phyloP scores from a whole-genome alignment of 2,888 invertebrate genomes.

The Azorinus chamasolen region DNA sequence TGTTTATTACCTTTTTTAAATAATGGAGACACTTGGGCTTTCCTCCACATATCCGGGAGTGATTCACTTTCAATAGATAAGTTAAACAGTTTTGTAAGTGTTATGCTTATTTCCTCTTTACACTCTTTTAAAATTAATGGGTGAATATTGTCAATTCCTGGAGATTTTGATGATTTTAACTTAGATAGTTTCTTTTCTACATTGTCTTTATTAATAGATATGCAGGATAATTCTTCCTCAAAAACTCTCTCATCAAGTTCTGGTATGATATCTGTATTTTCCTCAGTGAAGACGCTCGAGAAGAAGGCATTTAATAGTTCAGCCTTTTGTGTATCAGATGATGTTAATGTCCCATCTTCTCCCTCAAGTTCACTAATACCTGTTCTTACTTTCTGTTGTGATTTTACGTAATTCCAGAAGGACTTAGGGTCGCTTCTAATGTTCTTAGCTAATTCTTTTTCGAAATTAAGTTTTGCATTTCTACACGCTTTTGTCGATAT shows the following conservation, averaged over 20 bases:
- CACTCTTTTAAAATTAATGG: conserved; percentile 4
- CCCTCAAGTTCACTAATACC: conserved; percentile 11
- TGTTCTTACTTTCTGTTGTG: conserved; percentile 2
- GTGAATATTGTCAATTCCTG: conserved; percentile 8
- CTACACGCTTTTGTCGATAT: conserved; percentile 15
- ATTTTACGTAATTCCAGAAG: conserved; percentile 21
- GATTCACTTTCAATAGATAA: neutral
- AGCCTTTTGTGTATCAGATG: conserved; percentile 14
- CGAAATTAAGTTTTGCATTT: conserved; percentile 16
- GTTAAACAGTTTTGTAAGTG: conserved; percentile 3
- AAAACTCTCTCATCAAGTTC: conserved; percentile 16
- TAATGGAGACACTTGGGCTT: conserved; percentile 1
- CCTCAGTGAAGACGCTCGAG: conserved; percentile 5
- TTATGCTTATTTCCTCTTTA: neutral
- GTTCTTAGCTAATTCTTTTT: conserved; percentile 5
- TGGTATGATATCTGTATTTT: conserved; percentile 2
- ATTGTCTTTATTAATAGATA: conserved; percentile 1
- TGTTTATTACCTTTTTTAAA: conserved; percentile 3
- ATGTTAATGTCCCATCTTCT: neutral
- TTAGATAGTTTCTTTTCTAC: conserved; percentile 9
- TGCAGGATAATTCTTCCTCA: neutral
- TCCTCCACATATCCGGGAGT: conserved; percentile 1
- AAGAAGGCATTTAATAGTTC: conserved; percentile 15
- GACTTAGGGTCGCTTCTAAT: conserved; percentile 12
- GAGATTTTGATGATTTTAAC: conserved; percentile 1